A percentile compares a stretch with the other conserved stretches of the same genome.
Evolutionary conservation across 2,888 invertebrate species (phyloP).

Genomic region (Eremobia ochroleuca): DNA sequence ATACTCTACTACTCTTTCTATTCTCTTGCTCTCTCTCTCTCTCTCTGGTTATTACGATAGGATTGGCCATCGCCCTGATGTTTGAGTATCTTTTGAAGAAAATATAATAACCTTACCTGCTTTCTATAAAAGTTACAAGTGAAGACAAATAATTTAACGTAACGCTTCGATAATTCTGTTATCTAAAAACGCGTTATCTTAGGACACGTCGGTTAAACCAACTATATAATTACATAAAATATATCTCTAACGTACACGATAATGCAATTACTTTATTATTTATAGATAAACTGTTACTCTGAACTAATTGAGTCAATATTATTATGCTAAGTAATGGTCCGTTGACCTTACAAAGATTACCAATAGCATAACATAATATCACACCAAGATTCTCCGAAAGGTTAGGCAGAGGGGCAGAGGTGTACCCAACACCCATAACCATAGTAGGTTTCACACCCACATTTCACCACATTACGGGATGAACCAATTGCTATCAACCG

Average conservation of each 20-base stretch:
- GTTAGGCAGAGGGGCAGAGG: neutral
- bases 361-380: neutral
- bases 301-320: conserved; percentile 13
- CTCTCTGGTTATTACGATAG: neutral
- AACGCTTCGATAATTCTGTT: conserved; percentile 35
- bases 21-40: neutral
- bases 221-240: conserved; percentile 28
- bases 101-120: neutral
- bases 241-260: conserved; percentile 13
- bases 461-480: neutral
- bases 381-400: neutral
- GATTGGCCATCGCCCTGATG: neutral
- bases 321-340: neutral
- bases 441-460: neutral
- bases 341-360: neutral
- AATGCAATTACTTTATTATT: conserved; percentile 22
- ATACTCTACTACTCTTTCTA: no score
- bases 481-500: no score
- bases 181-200: conserved; percentile 54
- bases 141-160: neutral
- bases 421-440: no score
- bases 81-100: neutral
- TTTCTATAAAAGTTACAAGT: conserved; percentile 16
- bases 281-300: conserved; percentile 3
- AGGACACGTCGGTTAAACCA: conserved; percentile 47